Base-by-base conservation (phyloP, 2,113 vertebrate genomes). In the Lota lota region DNA sequence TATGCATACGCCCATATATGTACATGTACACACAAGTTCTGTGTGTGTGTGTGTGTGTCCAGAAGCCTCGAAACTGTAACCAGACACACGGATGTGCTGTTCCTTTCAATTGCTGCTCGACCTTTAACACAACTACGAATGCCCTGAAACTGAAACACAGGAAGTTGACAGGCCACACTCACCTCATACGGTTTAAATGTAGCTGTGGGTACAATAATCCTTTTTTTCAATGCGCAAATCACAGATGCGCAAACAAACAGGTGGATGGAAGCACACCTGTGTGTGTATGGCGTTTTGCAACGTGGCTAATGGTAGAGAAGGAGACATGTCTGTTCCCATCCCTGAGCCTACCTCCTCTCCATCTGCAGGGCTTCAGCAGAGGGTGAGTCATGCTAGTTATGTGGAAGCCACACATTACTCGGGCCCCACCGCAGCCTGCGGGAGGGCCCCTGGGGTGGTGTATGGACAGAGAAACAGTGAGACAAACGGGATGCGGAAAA, bases 91-190 rank as follows among this genome's bases (percentile, higher is more conserved):
- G 28, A 33, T 33, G 28, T 33, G 28, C 28, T 33, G 28, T 33
- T 33, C 28, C 28, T 33, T 6, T 33, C 28, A 5, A 6, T 33
- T 33, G 28, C 28, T 33, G 28, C 28, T 33, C 28, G 28, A 33
- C 28, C 28, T 33, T 6, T 33, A 33, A 33, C 51, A 53, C 51
- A 33, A 33, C 28, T 33, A 33, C 28, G 4, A 72, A 51, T 68
- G 47, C 67, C 58, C 63, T 60, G 54, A 69, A 73, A 2, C 61
- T 73, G 47, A 14, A 79, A 68, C 83, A 83, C 79, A 69, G 69
- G 40, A 69, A 76, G 79, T 75, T 82, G 77, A 82, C 74, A 80
- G 77, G 70, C 75, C 40, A 68, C 70, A 70, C 79, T 67, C 71
- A 79, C 76, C 73, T 81, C 72, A 1, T 79, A 72, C 80, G 81